Evolutionary conservation across 2,113 vertebrate genomes (phyloP).

Genomic region (Glaucidium brasilianum): DNA sequence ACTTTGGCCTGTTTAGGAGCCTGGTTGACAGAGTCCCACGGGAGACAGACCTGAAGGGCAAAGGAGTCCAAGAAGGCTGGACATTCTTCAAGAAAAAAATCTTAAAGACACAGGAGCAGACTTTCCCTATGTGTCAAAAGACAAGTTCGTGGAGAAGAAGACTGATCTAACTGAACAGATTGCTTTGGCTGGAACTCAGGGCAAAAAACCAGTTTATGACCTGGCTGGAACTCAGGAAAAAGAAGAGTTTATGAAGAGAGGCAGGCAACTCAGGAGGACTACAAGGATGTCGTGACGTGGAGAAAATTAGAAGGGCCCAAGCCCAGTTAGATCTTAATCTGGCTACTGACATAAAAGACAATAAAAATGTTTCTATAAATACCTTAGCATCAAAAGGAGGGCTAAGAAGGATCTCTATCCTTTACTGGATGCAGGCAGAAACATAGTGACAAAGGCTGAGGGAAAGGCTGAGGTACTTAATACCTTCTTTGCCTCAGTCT

Average conservation of each 20-base stretch:
- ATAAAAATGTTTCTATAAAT: background rate
- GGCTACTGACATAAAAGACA: background rate
- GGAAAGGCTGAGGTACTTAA: background rate
- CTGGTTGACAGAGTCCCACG: background rate
- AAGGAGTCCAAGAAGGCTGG: background rate
- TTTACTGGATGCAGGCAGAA: background rate
- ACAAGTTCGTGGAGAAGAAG: background rate
- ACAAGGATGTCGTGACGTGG: background rate
- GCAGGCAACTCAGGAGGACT: background rate
- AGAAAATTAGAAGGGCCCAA: background rate
- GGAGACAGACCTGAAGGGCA: background rate
- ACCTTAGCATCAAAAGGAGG: background rate
- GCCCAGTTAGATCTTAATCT: background rate
- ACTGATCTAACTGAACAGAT: background rate
- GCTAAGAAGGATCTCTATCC: background rate
- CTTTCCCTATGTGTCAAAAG: background rate
- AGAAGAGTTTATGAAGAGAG: background rate
- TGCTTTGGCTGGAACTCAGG: background rate
- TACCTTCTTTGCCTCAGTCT: background rate
- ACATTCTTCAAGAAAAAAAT: background rate
- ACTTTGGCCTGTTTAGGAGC: background rate
- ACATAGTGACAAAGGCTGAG: background rate
- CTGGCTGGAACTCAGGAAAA: background rate
- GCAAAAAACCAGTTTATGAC: background rate
- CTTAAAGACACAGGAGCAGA: rapidly evolving